Base-by-base conservation (phyloP, 92 coral and sea anemone species). In the Epizoanthus ramosus region DNA sequence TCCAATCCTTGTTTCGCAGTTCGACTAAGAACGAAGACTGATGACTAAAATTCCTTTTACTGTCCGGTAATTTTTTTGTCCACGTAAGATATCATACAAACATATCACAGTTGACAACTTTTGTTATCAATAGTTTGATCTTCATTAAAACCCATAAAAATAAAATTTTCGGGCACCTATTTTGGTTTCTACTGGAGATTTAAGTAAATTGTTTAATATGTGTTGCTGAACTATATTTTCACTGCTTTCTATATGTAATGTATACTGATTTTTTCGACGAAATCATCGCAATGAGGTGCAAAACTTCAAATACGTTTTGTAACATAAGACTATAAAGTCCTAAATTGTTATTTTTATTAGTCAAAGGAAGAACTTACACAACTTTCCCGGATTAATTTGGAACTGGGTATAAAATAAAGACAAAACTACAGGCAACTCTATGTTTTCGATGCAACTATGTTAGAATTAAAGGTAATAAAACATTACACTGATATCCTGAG, bases 71-170 rank as follows among this genome's bases (percentile, higher is more conserved):
- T 76, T 76, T 75, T 76, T n/a, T 8, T 37, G 22, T 39, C 68
- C 18, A 37, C 54, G 19, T 2, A 25, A 52, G 9, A 28, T 74
- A 54, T 47, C 50, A 52, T 23, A 10, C 7, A 72, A 72, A 35
- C 3, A 8, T 33, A 16, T 75, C 19, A 3, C 5, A 25, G 16
- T 57, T 52, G 33, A 41, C 50, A 9, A 37, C 21, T 28, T 33
- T 23, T 17, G 54, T 58, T 56, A 74, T 54, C 79, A 54, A 31
- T 14, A 41, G 65, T 25, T 54, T 53, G 47, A 53, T 74, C 79
- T n/a, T 17, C 50, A 50, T 50, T 50, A 50, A 50, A 74, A 52
- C 56, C 28, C 80, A 56, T 33, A 35, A 57, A 57, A 21, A n/a
- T 37, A 12, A 18, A 60, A 15, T 9, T 31, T 15, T 19, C 18